A percentile compares a stretch with the other conserved stretches of the same genome.
Conservation (phyloP, 2,888 invertebrate genomes). For the Phyllotreta cruciferae region DNA sequence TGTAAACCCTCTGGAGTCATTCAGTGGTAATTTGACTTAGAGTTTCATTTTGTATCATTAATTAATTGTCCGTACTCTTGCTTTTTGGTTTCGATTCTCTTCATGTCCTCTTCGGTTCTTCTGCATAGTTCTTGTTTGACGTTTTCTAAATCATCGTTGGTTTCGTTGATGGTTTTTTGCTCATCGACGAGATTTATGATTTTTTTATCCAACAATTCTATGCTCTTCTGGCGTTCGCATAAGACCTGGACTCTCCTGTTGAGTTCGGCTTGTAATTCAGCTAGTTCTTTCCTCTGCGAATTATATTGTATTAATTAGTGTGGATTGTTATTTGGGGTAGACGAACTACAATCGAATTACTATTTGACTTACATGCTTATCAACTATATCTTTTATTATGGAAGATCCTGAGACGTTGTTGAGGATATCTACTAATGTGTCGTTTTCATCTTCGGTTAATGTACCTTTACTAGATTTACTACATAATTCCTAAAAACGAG, state of each 20-base stretch:
- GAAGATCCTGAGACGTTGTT: slow-evolving; percentile 72
- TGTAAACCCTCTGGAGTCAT: too few species aligned
- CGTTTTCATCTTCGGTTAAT: slow-evolving; percentile 67
- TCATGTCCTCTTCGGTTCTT: slow-evolving; percentile 62
- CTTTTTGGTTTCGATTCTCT: slow-evolving; percentile 63
- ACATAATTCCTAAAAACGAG: slow-evolving; percentile 18
- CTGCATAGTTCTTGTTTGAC: slow-evolving; percentile 61
- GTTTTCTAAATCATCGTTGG: slow-evolving; percentile 48
- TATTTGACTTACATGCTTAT: slow-evolving; percentile 71
- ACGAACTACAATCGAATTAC: slow-evolving; percentile 5
- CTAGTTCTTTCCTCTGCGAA: slow-evolving; percentile 73
- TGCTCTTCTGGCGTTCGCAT: slow-evolving; percentile 70
- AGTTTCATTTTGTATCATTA: too few species aligned
- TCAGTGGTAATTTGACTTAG: too few species aligned
- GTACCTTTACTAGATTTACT: slow-evolving; percentile 52
- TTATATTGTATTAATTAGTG: slow-evolving; percentile 6
- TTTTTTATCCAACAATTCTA: slow-evolving; percentile 74
- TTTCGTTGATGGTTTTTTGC: slow-evolving; percentile 58
- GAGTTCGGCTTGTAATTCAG: slow-evolving; percentile 73
- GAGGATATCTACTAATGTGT: slow-evolving; percentile 70
- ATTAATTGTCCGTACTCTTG: slow-evolving; percentile 62
- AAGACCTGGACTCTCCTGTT: slow-evolving; percentile 68
- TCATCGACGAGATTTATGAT: slow-evolving; percentile 71
- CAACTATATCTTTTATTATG: slow-evolving; percentile 72
- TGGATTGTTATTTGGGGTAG: background rate